A percentile compares a stretch with the other conserved stretches of the same genome.
Conservation (phyloP, 2,888 invertebrate species). For the Drosophila quinaria region DNA sequence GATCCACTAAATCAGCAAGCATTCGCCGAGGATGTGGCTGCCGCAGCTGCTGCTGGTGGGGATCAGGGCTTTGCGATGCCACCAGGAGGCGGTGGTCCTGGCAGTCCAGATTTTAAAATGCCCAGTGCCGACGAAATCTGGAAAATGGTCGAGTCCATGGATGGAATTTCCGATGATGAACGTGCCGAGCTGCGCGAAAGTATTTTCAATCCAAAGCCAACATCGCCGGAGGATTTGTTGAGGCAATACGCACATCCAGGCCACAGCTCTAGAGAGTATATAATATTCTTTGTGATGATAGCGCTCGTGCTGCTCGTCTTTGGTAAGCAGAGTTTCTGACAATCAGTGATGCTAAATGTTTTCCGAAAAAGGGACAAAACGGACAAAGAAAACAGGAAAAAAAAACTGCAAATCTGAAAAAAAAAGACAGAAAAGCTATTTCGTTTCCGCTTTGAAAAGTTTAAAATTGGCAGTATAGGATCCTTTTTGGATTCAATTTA, state of each 20-base stretch:
- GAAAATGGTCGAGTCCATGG: slow-evolving; percentile 87
- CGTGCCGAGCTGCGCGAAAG: slow-evolving; percentile 87
- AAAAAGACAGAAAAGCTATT: too few species aligned
- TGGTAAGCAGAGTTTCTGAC: slow-evolving; percentile 84
- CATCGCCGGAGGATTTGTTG: slow-evolving; percentile 82
- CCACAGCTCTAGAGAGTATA: slow-evolving; percentile 80
- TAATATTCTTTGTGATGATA: slow-evolving; percentile 84
- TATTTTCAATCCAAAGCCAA: slow-evolving; percentile 86
- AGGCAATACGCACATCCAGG: slow-evolving; percentile 60
- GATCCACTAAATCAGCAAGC: slow-evolving; percentile 81
- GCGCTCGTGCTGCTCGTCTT: slow-evolving; percentile 84
- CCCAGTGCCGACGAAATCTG: slow-evolving; percentile 88
- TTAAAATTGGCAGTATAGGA: too few species aligned
- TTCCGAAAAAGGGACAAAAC: too few species aligned
- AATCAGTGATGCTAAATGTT: too few species aligned
- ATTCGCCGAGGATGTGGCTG: slow-evolving; percentile 82
- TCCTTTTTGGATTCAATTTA: too few species aligned
- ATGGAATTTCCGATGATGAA: slow-evolving; percentile 88
- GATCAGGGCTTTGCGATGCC: slow-evolving; percentile 63
- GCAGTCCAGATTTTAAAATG: slow-evolving; percentile 83
- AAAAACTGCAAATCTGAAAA: too few species aligned
- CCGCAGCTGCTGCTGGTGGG: slow-evolving; percentile 75
- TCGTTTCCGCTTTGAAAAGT: too few species aligned
- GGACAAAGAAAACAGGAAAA: too few species aligned
- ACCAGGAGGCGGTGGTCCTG: slow-evolving; percentile 57